Percentiles rank a stretch among this genome's conserved stretches.
These are phyloP conservation scores for Sipha maydis DNA, from an alignment of 2,888 invertebrate genomes.

Conservation along the genomic window DNA sequence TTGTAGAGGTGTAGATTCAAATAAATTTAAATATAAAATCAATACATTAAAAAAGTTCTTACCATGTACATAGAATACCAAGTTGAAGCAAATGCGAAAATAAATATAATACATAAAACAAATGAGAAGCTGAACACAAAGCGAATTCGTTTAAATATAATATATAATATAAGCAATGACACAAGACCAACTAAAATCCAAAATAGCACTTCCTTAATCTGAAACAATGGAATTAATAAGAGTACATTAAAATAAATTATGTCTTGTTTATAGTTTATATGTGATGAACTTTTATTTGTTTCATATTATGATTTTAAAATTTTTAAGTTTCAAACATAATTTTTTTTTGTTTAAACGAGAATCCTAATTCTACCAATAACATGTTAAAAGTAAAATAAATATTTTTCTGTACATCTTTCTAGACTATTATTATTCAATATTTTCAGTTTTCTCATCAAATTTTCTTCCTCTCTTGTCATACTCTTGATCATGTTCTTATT, in stretches of 20 bases:
- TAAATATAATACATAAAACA: constrained; percentile 10
- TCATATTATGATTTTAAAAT: neutral
- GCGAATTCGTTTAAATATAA: neutral
- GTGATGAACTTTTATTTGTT: too few species aligned
- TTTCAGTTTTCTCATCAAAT: too few species aligned
- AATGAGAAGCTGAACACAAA: neutral
- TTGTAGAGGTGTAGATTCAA: neutral
- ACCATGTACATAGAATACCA: constrained; percentile 58
- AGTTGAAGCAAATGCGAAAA: constrained; percentile 44
- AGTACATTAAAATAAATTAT: neutral
- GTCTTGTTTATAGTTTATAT: too few species aligned
- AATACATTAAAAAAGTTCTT: neutral
- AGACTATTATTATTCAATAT: too few species aligned
- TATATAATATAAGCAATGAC: neutral
- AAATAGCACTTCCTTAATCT: constrained; percentile 14
- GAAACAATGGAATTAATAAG: constrained; percentile 6
- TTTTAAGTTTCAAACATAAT: neutral
- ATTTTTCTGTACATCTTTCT: too few species aligned
- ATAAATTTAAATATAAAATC: neutral
- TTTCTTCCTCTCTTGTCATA: too few species aligned
- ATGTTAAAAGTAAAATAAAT: too few species aligned
- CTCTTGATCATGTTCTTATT: too few species aligned
- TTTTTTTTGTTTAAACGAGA: neutral
- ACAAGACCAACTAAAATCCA: neutral
- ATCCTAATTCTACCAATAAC: neutral